phyloP scores from a whole-genome alignment of 1,140 invertebrate genomes.

The Scaptomyza pallida region DNA sequence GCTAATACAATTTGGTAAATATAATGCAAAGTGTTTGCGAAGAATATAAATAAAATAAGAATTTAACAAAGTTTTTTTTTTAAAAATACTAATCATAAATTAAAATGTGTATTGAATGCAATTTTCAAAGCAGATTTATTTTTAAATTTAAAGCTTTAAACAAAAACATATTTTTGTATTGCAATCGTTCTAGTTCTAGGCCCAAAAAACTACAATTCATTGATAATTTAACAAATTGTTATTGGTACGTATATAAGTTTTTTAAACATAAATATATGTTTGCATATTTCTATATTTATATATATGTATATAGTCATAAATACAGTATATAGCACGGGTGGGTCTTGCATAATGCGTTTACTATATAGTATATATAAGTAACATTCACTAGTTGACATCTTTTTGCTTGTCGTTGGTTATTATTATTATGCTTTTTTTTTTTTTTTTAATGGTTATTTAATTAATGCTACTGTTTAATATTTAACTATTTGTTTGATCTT shows the following conservation, averaged over 20 bases:
- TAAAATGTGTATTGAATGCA: too few relatives aligned
- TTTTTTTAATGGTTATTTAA: constrained; percentile 7
- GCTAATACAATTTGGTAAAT: background rate
- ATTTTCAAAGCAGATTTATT: too few relatives aligned
- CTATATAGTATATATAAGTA: constrained; percentile 34
- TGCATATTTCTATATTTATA: constrained; percentile 9
- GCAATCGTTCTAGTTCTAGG: too few relatives aligned
- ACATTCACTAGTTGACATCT: constrained; percentile 38
- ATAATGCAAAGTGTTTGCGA: too few relatives aligned
- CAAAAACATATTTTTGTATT: too few relatives aligned
- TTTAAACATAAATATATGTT: constrained; percentile 11
- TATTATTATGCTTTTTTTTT: too few relatives aligned
- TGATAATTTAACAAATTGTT: constrained; percentile 9
- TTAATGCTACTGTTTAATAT: constrained; percentile 15
- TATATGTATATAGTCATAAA: constrained; percentile 21
- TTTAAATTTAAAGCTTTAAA: too few relatives aligned
- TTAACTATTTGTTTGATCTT: constrained; percentile 23
- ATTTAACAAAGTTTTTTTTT: too few relatives aligned
- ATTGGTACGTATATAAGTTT: constrained; percentile 18
- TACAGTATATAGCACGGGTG: constrained; percentile 53
- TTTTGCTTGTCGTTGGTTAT: constrained; percentile 1
- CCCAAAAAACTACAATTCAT: background rate
- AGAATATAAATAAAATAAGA: too few relatives aligned
- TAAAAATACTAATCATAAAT: too few relatives aligned
- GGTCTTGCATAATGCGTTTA: constrained; percentile 51